Percentiles rank a stretch among this genome's conserved stretches.
Conservation (phyloP, 2,113 vertebrate genomes). For the Stegostoma tigrinum region DNA sequence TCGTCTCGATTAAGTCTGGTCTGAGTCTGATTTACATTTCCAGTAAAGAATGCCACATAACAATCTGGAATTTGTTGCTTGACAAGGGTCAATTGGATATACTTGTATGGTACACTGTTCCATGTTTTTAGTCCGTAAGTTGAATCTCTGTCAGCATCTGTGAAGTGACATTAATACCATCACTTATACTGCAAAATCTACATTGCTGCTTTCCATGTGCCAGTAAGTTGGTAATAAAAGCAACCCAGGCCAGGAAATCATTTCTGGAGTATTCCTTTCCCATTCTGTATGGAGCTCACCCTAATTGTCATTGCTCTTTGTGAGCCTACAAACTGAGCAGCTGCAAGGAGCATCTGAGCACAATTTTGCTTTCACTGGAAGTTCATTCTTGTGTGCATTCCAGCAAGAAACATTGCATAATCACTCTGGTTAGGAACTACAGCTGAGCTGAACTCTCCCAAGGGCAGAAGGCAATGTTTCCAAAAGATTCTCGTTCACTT, state of each 20-base stretch:
- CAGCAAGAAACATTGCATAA: background rate
- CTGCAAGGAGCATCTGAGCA: background rate
- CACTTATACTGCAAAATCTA: background rate
- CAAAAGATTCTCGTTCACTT: background rate
- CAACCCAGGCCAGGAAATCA: background rate
- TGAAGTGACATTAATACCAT: background rate
- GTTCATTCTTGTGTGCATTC: background rate
- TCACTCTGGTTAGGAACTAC: background rate
- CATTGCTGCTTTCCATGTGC: background rate
- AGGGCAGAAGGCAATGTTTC: background rate
- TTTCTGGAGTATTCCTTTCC: background rate
- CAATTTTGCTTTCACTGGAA: background rate
- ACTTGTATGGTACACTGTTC: background rate
- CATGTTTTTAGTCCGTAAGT: background rate
- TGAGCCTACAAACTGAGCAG: background rate
- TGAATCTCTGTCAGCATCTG: background rate
- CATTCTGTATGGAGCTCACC: background rate
- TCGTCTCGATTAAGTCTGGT: background rate
- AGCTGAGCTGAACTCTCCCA: background rate
- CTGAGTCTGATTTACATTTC: background rate
- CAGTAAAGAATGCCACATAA: background rate
- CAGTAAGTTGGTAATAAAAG: background rate
- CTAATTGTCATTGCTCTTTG: background rate
- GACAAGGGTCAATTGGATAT: background rate
- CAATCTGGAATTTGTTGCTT: background rate